Percentiles rank a stretch among this genome's conserved stretches.
Evolutionary conservation across 2,888 invertebrate genomes (phyloP).

Genomic region (Bombylius discolor): DNA sequence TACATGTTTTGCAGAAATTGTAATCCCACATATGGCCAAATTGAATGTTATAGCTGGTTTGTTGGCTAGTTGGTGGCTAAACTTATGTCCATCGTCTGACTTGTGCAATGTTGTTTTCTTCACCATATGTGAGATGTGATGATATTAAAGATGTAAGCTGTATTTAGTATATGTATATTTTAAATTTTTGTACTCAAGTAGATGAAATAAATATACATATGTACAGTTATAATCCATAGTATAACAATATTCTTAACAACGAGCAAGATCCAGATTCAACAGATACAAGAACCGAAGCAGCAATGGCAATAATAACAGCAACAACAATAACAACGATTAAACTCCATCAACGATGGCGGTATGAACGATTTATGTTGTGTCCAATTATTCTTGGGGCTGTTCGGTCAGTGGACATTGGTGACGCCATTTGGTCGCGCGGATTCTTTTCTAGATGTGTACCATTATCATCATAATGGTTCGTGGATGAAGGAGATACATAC

Average conservation of each 20-base stretch:
- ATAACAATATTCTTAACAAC: not conserved
- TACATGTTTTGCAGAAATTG: not conserved
- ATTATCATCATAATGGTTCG: too few species aligned
- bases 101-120: not conserved
- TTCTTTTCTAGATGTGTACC: not conserved
- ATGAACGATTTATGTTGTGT: constrained; percentile 4
- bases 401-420: constrained; percentile 9
- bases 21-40: constrained; percentile 7
- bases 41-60: not conserved
- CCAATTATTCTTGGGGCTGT: constrained; percentile 4
- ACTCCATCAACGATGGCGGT: not conserved
- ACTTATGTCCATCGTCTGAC: constrained; percentile 1
- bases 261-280: too few species aligned
- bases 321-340: not conserved
- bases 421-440: constrained; percentile 14
- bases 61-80: constrained; percentile 7
- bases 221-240: not conserved
- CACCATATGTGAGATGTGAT: not conserved
- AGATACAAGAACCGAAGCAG: too few species aligned
- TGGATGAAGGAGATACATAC: too few species aligned
- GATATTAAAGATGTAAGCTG: not conserved
- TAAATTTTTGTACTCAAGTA: too few species aligned
- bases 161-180: too few species aligned
- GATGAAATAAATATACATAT: not conserved
- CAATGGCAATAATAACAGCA: too few species aligned